Conservation (phyloP, 2,888 invertebrate genomes). For the Trachelus tabidus region DNA sequence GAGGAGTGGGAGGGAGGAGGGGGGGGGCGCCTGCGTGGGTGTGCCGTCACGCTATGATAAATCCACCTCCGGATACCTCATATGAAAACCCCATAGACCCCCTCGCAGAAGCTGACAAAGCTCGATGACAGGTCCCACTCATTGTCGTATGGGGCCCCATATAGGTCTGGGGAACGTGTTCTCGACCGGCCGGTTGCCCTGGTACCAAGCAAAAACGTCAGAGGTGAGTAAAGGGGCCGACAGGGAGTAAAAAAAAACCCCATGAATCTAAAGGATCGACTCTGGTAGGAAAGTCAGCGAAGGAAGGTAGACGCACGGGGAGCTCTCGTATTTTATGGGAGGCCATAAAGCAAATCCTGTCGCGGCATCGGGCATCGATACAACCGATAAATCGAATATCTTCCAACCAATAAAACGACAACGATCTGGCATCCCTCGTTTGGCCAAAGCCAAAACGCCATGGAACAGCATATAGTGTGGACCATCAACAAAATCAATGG, state of each 20-base stretch:
- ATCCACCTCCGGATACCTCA: slow-evolving; percentile 29
- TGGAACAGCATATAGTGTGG: not conserved
- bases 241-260: not conserved
- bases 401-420: slow-evolving; percentile 60
- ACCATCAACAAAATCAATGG: slow-evolving; percentile 45
- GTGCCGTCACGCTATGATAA: slow-evolving; percentile 54
- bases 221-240: not conserved
- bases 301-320: not conserved
- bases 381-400: slow-evolving; percentile 59
- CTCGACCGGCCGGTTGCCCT: not conserved
- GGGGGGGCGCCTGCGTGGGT: slow-evolving; percentile 50
- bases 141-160: slow-evolving; percentile 38
- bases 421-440: slow-evolving; percentile 21
- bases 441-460: not conserved
- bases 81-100: slow-evolving; percentile 38
- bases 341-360: slow-evolving; percentile 19
- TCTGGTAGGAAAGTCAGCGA: not conserved
- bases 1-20: slow-evolving; percentile 6
- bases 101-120: slow-evolving; percentile 44
- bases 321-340: not conserved
- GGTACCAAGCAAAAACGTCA: not conserved
- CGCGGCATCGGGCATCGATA: slow-evolving; percentile 3
- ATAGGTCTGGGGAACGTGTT: not conserved
- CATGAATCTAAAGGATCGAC: not conserved
- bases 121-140: slow-evolving; percentile 54